Evolutionary conservation across 2,113 vertebrate genomes (phyloP).

Genomic region (Zosterops pallidus): DNA sequence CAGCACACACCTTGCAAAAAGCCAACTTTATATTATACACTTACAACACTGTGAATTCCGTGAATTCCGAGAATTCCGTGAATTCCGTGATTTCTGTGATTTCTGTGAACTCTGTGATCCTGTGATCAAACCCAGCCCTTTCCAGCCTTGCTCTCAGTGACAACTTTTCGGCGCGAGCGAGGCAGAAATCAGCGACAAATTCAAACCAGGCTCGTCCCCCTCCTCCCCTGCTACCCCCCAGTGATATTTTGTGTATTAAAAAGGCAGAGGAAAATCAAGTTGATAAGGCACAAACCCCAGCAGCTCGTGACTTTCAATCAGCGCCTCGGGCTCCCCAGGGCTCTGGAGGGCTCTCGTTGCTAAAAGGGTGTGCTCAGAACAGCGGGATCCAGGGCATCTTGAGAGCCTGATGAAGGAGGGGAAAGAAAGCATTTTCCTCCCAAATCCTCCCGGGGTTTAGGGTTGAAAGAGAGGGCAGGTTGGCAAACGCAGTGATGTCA

Average conservation of each 20-base stretch:
- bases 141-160: not conserved
- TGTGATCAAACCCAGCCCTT: not conserved
- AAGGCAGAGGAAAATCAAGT: constrained; percentile 18
- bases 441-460: not conserved
- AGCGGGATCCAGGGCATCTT: constrained; percentile 34
- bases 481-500: not conserved
- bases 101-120: not conserved
- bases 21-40: too few species aligned
- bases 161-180: not conserved
- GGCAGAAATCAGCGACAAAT: not conserved
- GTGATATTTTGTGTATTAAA: not conserved
- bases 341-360: constrained; percentile 43
- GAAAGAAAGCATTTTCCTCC: constrained; percentile 14
- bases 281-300: constrained; percentile 26
- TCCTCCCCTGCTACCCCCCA: not conserved
- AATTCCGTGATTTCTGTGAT: not conserved
- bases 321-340: not conserved
- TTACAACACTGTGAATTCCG: too few species aligned
- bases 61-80: too few species aligned
- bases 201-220: not conserved
- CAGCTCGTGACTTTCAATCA: constrained; percentile 55
- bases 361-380: not conserved
- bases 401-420: not conserved
- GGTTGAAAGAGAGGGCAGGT: not conserved
- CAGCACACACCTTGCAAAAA: too few species aligned